Conservation (phyloP, 2,888 invertebrate genomes). For the Lasioglossum morio region DNA sequence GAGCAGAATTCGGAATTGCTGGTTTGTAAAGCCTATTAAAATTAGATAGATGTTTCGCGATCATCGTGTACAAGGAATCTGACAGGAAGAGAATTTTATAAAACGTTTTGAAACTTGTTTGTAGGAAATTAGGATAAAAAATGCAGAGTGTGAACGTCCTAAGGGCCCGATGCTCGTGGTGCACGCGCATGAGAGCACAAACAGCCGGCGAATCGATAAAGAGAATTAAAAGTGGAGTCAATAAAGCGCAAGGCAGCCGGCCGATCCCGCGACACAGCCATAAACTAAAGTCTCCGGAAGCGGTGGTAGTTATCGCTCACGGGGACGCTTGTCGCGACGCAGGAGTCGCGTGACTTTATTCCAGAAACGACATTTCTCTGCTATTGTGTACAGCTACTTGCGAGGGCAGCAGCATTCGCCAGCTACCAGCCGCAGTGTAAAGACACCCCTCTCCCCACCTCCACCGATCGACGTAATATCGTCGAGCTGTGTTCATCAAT, state of each 20-base stretch:
- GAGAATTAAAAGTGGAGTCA: slow-evolving; percentile 63
- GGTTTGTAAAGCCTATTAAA: too few relatives aligned
- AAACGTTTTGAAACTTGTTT: not conserved
- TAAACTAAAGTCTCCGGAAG: slow-evolving; percentile 60
- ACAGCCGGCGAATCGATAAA: slow-evolving; percentile 41
- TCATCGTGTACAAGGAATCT: too few relatives aligned
- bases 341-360: slow-evolving; percentile 64
- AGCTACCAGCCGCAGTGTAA: slow-evolving; percentile 16
- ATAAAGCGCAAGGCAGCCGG: slow-evolving; percentile 50
- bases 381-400: slow-evolving; percentile 30
- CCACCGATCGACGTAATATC: slow-evolving; percentile 27
- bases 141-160: not conserved
- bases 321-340: slow-evolving; percentile 63
- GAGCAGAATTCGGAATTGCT: too few relatives aligned
- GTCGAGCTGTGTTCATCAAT: slow-evolving; percentile 18
- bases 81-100: not conserved
- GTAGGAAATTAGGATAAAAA: not conserved
- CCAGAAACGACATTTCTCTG: slow-evolving; percentile 58
- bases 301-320: slow-evolving; percentile 62
- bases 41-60: too few relatives aligned
- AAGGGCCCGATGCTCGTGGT: not conserved
- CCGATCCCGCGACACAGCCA: slow-evolving; percentile 51
- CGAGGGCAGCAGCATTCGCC: not conserved
- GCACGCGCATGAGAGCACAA: not conserved
- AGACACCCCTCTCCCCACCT: slow-evolving; percentile 3